These are phyloP conservation scores for Neosalanx taihuensis DNA, from an alignment of 2,797 vertebrate genomes.

Conservation along the genomic window DNA sequence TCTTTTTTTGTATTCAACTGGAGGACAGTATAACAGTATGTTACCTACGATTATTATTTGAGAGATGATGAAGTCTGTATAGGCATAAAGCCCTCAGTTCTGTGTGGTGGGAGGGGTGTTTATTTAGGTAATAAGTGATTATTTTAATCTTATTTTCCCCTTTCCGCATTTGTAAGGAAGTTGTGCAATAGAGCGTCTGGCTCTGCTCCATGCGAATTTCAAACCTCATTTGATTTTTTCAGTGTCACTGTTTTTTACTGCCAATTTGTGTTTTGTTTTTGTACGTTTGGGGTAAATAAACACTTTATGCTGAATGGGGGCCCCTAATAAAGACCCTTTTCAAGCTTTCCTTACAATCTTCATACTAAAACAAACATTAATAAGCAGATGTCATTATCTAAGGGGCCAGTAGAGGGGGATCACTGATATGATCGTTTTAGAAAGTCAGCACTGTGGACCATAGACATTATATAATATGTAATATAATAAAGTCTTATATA, in stretches of 20 bases:
- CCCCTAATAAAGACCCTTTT: neutral
- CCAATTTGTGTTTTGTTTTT: conserved; percentile 38
- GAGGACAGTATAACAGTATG: conserved; percentile 1
- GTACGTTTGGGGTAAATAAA: conserved; percentile 52
- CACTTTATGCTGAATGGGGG: conserved; percentile 31
- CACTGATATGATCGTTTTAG: neutral
- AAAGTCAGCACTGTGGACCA: neutral
- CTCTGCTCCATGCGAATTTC: conserved; percentile 17
- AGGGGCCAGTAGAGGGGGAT: no score
- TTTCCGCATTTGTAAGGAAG: conserved; percentile 28
- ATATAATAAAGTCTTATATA: no score
- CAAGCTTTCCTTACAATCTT: neutral
- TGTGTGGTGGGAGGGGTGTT: conserved; percentile 1
- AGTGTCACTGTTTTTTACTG: conserved; percentile 29
- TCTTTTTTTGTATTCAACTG: neutral
- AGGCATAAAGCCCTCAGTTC: neutral
- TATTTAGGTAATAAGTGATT: conserved; percentile 23
- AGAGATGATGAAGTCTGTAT: neutral
- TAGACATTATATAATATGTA: no score
- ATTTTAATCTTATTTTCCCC: conserved; percentile 24
- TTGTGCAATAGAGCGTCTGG: conserved; percentile 40
- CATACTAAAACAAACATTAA: no score
- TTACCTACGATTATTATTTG: conserved; percentile 9
- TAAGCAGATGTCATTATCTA: no score
- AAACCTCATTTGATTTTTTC: conserved; percentile 14